Conservation (phyloP, 2,888 invertebrate species). For the Epinotia ramella region DNA sequence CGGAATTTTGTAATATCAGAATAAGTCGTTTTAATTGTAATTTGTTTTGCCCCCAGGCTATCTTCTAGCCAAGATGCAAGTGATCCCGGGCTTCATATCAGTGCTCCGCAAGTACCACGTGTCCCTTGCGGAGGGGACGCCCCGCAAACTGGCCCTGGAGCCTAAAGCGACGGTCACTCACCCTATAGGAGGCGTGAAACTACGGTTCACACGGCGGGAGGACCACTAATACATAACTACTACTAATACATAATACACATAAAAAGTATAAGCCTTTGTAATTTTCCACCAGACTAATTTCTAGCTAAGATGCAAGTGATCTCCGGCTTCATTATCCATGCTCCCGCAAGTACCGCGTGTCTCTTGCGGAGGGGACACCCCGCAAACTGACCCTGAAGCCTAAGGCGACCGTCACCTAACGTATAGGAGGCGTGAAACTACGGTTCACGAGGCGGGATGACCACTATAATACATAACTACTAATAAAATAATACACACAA, state of each 20-base stretch:
- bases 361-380: conserved; percentile 40
- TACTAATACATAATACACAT: neutral
- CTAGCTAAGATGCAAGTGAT: conserved; percentile 49
- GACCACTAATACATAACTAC: neutral
- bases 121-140: conserved; percentile 38
- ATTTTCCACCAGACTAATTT: conserved; percentile 44
- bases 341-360: conserved; percentile 46
- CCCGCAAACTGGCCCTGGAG: conserved; percentile 34
- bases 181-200: conserved; percentile 32
- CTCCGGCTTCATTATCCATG: conserved; percentile 46
- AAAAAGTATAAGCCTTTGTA: too few relatives aligned
- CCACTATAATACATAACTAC: neutral
- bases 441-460: conserved; percentile 16
- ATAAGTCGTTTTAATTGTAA: neutral
- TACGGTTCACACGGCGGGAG: conserved; percentile 20
- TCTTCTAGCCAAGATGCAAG: conserved; percentile 49
- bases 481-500: too few relatives aligned
- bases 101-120: conserved; percentile 47
- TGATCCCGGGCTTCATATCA: conserved; percentile 46
- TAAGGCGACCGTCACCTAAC: conserved; percentile 40
- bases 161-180: conserved; percentile 44
- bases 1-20: too few relatives aligned
- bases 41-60: conserved; percentile 42
- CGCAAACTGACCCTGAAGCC: conserved; percentile 40
- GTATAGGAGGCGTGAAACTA: conserved; percentile 32